phyloP scores from a whole-genome alignment of 2,113 vertebrate genomes.

The Thomomys bottae region DNA sequence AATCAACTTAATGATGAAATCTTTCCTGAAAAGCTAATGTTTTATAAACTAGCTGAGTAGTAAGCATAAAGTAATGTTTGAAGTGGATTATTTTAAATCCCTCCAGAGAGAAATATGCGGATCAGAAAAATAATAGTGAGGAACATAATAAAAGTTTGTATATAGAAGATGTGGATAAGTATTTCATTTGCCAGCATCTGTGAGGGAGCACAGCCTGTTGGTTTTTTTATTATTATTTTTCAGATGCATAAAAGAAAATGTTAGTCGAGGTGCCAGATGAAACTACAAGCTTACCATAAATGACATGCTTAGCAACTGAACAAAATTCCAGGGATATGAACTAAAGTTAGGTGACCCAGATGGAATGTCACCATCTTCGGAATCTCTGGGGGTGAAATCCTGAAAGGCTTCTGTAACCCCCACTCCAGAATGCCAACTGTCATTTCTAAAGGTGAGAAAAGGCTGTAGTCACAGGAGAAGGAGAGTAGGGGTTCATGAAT shows the following conservation, averaged over 20 bases:
- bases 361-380: background rate
- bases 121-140: background rate
- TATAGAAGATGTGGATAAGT: background rate
- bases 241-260: background rate
- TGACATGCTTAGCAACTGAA: background rate
- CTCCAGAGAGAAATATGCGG: background rate
- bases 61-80: background rate
- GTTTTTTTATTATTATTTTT: background rate
- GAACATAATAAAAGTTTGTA: background rate
- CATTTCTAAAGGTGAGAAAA: background rate
- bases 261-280: background rate
- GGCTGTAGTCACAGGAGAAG: background rate
- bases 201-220: background rate
- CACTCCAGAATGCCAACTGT: fast-evolving
- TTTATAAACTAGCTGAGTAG: background rate
- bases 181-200: background rate
- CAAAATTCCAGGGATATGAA: background rate
- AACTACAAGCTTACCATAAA: background rate
- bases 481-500: background rate
- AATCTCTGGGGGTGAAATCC: background rate
- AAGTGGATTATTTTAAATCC: background rate
- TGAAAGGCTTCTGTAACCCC: background rate
- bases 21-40: background rate
- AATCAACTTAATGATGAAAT: background rate
- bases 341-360: background rate